Percentiles rank a stretch among this genome's conserved stretches.
phyloP scores from a whole-genome alignment of 2,113 vertebrate species.

The Hystrix brachyura region DNA sequence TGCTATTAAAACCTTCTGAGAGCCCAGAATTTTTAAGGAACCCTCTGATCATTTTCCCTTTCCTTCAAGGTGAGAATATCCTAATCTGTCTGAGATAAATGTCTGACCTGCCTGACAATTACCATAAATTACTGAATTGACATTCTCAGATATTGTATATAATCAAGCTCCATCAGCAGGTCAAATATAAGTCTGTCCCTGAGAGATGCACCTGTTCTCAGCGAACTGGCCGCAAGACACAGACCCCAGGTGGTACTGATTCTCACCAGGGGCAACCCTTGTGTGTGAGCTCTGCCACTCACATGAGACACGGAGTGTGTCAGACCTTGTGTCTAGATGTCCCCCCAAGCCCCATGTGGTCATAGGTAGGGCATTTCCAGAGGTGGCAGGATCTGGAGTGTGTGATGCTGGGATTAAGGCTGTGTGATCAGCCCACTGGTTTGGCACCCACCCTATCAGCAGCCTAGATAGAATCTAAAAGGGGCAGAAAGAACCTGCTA shows the following conservation, averaged over 20 bases:
- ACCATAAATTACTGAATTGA: conserved; percentile 57
- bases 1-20: background rate
- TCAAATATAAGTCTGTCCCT: background rate
- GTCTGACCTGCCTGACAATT: conserved; percentile 2
- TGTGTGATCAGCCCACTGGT: too few species aligned
- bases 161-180: conserved; percentile 29
- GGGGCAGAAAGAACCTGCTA: too few species aligned
- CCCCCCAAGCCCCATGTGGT: too few species aligned
- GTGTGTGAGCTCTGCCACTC: background rate
- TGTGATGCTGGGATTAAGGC: too few species aligned
- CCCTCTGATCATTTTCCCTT: background rate
- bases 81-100: conserved; percentile 42
- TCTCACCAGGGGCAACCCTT: background rate
- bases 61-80: conserved; percentile 53
- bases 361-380: too few species aligned
- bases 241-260: background rate
- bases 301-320: background rate
- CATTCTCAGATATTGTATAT: conserved; percentile 28
- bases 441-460: too few species aligned
- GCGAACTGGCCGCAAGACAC: background rate
- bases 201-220: background rate
- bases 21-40: background rate
- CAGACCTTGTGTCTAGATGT: too few species aligned
- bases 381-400: too few species aligned
- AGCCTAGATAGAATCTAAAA: too few species aligned